Percentiles rank a stretch among this genome's conserved stretches.
Conservation (phyloP, 2,888 invertebrate species). For the Acanthosepion esculentum region DNA sequence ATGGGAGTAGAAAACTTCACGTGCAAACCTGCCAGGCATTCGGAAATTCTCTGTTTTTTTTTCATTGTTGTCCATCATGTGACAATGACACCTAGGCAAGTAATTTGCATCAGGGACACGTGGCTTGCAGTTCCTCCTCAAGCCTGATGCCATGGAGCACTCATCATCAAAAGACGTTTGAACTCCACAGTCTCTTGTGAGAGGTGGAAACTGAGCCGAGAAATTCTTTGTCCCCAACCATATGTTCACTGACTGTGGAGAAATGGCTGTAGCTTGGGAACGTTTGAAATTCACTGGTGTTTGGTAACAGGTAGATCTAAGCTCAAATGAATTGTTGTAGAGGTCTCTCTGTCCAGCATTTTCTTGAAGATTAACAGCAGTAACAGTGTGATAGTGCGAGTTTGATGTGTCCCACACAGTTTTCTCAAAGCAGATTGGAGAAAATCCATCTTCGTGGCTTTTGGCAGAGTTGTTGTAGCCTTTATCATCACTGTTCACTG, state of each 20-base stretch:
- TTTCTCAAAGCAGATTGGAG: background rate
- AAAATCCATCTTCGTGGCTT: background rate
- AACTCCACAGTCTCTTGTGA: constrained; percentile 66
- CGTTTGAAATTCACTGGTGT: constrained; percentile 55
- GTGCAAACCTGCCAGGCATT: constrained; percentile 34
- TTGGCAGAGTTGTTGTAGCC: background rate
- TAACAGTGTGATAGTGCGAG: background rate
- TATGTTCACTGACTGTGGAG: constrained; percentile 66
- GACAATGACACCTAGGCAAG: constrained; percentile 34
- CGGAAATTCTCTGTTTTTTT: constrained; percentile 37
- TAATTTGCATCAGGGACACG: background rate
- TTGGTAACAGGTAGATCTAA: constrained; percentile 49
- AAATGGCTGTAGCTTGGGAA: constrained; percentile 61
- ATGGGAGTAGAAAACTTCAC: constrained; percentile 60
- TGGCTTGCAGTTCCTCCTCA: constrained; percentile 44
- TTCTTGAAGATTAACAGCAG: constrained; percentile 37
- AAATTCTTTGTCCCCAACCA: constrained; percentile 70
- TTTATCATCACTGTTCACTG: constrained; percentile 45
- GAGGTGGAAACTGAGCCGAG: constrained; percentile 69
- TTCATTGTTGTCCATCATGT: constrained; percentile 35
- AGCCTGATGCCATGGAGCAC: constrained; percentile 51
- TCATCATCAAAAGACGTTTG: constrained; percentile 60
- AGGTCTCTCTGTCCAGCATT: background rate
- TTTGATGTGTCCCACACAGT: constrained; percentile 38
- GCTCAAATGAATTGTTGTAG: constrained; percentile 34